Percentiles rank a stretch among this genome's conserved stretches.
These are phyloP conservation scores for Capitulum mitella DNA, from an alignment of 2,888 invertebrate species.

Conservation along the genomic window DNA sequence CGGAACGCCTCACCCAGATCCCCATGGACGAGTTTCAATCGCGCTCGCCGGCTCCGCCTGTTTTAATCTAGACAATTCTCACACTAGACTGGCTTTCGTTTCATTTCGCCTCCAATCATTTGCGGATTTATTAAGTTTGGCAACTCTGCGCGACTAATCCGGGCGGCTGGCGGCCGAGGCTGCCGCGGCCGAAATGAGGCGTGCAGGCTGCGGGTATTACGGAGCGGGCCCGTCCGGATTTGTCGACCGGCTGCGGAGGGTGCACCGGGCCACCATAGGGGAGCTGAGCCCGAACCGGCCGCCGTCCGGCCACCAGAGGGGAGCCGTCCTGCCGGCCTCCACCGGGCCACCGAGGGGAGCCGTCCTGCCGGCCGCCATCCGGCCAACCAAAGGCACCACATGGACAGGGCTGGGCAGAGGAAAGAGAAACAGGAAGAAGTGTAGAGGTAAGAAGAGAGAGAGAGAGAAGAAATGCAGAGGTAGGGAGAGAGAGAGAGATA, in stretches of 20 bases:
- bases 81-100: conserved; percentile 18
- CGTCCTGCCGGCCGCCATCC: too few relatives aligned
- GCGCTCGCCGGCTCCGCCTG: background rate
- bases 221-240: background rate
- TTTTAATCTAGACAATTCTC: conserved; percentile 19
- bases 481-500: background rate
- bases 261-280: too few relatives aligned
- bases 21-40: background rate
- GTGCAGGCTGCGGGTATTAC: conserved; percentile 17
- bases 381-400: too few relatives aligned
- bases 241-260: too few relatives aligned
- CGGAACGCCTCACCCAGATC: background rate
- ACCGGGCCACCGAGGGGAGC: too few relatives aligned
- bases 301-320: background rate
- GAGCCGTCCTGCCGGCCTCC: too few relatives aligned
- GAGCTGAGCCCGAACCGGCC: background rate
- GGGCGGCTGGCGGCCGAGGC: background rate
- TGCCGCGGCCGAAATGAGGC: background rate
- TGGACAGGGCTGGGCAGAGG: background rate
- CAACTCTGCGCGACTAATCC: conserved; percentile 27
- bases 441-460: background rate
- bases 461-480: background rate
- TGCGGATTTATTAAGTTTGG: conserved; percentile 27
- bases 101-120: conserved; percentile 18
- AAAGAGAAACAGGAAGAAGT: background rate